These are phyloP conservation scores for Prenolepis imparis DNA, from an alignment of 2,888 invertebrate genomes.

Conservation along the genomic window DNA sequence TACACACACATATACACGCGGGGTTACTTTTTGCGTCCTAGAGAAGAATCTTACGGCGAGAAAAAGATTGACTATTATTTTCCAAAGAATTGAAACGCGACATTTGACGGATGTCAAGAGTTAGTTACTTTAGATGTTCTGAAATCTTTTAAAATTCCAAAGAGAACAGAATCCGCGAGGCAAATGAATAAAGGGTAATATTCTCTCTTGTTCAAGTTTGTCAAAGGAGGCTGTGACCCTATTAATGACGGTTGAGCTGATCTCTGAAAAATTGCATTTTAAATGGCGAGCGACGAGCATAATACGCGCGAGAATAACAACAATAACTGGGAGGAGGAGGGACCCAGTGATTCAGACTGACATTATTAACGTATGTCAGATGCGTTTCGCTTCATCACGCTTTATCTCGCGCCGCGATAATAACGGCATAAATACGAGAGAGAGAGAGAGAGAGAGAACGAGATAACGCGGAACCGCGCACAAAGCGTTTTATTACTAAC, in stretches of 20 bases:
- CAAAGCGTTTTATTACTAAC: slow-evolving; percentile 49
- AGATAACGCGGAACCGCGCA: slow-evolving; percentile 38
- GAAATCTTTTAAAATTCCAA: not conserved
- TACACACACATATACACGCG: not conserved
- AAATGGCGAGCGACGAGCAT: slow-evolving; percentile 5
- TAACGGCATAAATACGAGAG: slow-evolving; percentile 49
- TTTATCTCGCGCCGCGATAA: slow-evolving; percentile 48
- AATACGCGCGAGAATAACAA: slow-evolving; percentile 10
- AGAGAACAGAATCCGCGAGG: not conserved
- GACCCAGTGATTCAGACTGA: slow-evolving; percentile 31
- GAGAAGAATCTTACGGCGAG: not conserved
- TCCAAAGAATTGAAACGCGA: no score
- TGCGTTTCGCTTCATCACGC: slow-evolving; percentile 40
- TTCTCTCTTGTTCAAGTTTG: not conserved
- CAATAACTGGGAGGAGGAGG: not conserved
- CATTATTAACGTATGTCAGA: slow-evolving; percentile 53
- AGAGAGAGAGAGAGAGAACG: slow-evolving; percentile 14
- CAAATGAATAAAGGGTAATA: not conserved
- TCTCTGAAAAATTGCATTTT: slow-evolving; percentile 40
- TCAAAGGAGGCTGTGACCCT: slow-evolving; percentile 12
- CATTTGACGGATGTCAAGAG: not conserved
- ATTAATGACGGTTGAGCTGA: not conserved
- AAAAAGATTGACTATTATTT: not conserved
- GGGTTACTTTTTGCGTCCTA: not conserved
- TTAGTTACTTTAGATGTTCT: not conserved